Evolutionary conservation across 2,113 vertebrate genomes (phyloP), one percentile per base, ranked within the genome.

Genomic region (Micromys minutus): DNA sequence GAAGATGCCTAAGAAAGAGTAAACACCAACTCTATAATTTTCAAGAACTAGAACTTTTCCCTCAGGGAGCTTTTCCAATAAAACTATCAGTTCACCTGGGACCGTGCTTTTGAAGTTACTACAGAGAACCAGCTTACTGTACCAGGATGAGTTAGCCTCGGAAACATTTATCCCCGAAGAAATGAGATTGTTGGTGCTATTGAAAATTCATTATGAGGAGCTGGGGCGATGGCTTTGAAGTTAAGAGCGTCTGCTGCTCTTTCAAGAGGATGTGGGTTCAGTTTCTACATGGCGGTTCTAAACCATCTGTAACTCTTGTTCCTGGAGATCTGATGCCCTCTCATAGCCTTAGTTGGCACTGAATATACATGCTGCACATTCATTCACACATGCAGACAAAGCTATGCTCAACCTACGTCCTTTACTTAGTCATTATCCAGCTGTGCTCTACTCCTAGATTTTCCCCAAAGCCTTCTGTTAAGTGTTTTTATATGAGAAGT

Each of bases 161-260:
- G 61, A 89, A 19, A 47, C 69, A 71, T 75, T 87, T 90, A 22
- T 67, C 67, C 65, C 34, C 19, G n/a, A 95, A 96, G 76, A 93
- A 91, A 81, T 61, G 55, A 75, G 9, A 31, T 31, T 52, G 17
- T 69, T 12, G 72, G 42, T 87, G 95, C 77, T 87, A 65, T 65
- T 93, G 79, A 93, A 94, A 96, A 91, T 47, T 42, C 39, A 7
- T 89, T 87, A 57, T 75, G 76, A 47, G 76, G 50, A 79, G 36
- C 21, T 80, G 10, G 36, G 57, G 36, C 26, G 52, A 57, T 59
- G 52, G 36, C 52, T 81, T 36, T 24, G 52, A 57, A 57, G 52
- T 81, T 57, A n/a, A 81, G 52, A 57, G 22, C 12, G 42, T 39
- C 36, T 59, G 39, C 22, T 59, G n/a, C 79, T 57, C 55, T 81